Evolutionary conservation across 2,888 invertebrate species (phyloP), one percentile per base, ranked within the genome.

Genomic region (Luperina nickerlii): DNA sequence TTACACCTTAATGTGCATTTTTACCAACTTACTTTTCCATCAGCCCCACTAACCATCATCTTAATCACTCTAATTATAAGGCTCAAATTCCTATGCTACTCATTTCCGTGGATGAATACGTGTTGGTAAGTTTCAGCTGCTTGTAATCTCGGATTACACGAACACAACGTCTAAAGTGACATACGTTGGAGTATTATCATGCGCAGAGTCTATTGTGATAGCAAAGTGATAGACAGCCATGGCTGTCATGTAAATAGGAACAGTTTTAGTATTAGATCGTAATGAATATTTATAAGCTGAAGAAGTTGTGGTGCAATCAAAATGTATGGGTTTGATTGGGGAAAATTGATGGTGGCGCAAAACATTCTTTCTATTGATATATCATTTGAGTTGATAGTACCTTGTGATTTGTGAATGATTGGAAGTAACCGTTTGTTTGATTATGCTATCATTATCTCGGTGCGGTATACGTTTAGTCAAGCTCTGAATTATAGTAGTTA

Each of bases 91-190:
- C 65, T 77, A 6, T 75, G 45, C 15, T 24, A 20, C 42, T 45
- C 0, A 1, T 66, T 83, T 74, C 0, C 32, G 24, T 18, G 69
- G 3, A 27, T 70, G 74, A 62, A 72, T 51, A 0, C 11, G 20
- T 6, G 4, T 73, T 83, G 76, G 78, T 81, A 78, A 65, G 72
- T 82, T 79, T 78, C 57, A 78, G 81, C 60, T 51, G 77, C 78
- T 83, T 84, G 85, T 90, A 87, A 87, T 90, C 88, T 85, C 67
- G 65, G 89, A 88, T 90, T 88, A 89, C 86, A 85, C 66, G 89
- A 81, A 60, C 78, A 80, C 79, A 74, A 80, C 82, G 86, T 88
- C 86, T 79, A 75, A 78, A 90, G 82, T 89, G 89, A 87, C 90
- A 89, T 76, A 82, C 82, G 85, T 74, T 74, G 65, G 80, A 78